Base-by-base conservation (phyloP, 2,113 vertebrate species). In the Lontra canadensis region DNA sequence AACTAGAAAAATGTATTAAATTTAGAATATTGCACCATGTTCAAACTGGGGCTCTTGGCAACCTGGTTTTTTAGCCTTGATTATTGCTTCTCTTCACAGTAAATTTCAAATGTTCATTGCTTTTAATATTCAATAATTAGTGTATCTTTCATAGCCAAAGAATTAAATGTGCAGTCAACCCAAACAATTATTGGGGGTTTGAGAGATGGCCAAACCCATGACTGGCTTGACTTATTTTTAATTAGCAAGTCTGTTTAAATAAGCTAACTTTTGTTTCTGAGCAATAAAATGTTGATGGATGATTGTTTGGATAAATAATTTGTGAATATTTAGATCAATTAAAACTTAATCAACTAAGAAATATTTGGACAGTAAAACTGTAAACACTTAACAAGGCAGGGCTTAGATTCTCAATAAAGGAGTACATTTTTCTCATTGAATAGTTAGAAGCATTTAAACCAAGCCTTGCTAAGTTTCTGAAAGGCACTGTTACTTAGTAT, bases 151-250 rank as follows among this genome's bases (percentile, higher is more conserved):
- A 90, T 20, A 84, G 59, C 79, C 96, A 90, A 95, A 69, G 49
- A 86, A 29, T 44, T 29, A 69, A 90, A 55, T 34, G 29, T n/a
- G 59, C 31, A 94, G 57, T 69, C 59, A 6, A 18, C 89, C 81
- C 82, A 55, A 73, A 88, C n/a, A 57, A 36, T 78, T 76, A 69
- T 93, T n/a, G 15, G 79, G 89, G 25, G 20, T 86, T 94, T 93
- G 96, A 81, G 78, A 15, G 61, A 25, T 83, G 88, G 94, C 92
- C 97, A 93, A 61, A 84, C 39, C 21, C 34, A 34, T 7, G 34
- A 3, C 88, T 92, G 82, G 7, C 81, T 94, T 97, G 92, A 59
- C 96, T 97, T 69, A 59, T 84, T 96, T 97, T 97, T 92, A 83
- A 93, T 90, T 95, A 96, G 67, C 67, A 81, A 71, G 20, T 12